Evolutionary conservation across 2,113 vertebrate species (phyloP).

Genomic region (Thalassarche chlororhynchos): DNA sequence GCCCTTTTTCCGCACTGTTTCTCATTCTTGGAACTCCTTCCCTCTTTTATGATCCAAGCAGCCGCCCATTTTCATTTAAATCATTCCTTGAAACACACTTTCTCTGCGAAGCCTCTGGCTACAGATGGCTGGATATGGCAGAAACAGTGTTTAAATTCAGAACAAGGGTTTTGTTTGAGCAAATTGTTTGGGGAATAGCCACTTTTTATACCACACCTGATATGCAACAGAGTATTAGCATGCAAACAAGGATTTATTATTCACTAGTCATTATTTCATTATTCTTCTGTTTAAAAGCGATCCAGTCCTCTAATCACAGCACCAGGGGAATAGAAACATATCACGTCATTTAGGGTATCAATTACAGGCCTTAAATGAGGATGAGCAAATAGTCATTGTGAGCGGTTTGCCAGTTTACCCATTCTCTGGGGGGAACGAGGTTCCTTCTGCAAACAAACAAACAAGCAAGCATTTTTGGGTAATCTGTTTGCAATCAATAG

Average conservation of each 20-base stretch:
- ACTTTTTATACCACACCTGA: slow-evolving; percentile 40
- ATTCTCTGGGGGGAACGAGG: not conserved
- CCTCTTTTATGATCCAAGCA: slow-evolving; percentile 49
- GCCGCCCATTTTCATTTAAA: slow-evolving; percentile 52
- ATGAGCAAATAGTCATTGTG: not conserved
- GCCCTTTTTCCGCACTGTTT: not conserved
- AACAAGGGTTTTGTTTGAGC: slow-evolving; percentile 51
- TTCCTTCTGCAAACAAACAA: not conserved
- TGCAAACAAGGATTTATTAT: slow-evolving; percentile 24
- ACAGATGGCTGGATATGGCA: slow-evolving; percentile 57
- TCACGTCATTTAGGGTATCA: not conserved
- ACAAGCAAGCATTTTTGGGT: not conserved
- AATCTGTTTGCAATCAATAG: not conserved
- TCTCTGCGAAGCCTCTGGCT: slow-evolving; percentile 39
- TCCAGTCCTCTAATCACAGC: not conserved
- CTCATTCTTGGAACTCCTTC: slow-evolving; percentile 51
- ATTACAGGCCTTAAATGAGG: slow-evolving; percentile 16
- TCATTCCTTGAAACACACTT: slow-evolving; percentile 42
- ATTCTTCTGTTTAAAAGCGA: slow-evolving; percentile 3
- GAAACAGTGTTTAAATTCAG: slow-evolving; percentile 35
- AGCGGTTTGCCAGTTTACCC: not conserved
- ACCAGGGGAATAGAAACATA: not conserved
- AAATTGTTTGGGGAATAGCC: slow-evolving; percentile 55
- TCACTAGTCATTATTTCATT: not conserved
- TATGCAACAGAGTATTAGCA: slow-evolving; percentile 29